Percentiles rank a stretch among this genome's conserved stretches.
These are phyloP conservation scores for Myotis yumanensis DNA, from an alignment of 2,113 vertebrate genomes.

Conservation along the genomic window DNA sequence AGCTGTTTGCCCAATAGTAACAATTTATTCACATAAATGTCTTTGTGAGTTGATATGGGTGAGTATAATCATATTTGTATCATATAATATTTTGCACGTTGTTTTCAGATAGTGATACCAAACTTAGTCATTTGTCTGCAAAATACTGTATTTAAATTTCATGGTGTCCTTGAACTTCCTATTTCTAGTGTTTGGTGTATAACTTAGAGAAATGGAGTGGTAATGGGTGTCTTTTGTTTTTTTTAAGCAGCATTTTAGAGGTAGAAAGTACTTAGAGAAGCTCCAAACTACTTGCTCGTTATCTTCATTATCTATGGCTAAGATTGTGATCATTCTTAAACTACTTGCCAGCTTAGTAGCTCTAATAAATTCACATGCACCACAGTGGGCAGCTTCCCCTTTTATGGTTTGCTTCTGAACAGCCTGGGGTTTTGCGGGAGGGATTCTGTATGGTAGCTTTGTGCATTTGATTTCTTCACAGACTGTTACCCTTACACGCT, in stretches of 20 bases:
- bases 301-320: neutral
- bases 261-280: neutral
- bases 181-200: slow-evolving; percentile 7
- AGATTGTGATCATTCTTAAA: slow-evolving; percentile 24
- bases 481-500: neutral
- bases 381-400: neutral
- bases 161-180: slow-evolving; percentile 29
- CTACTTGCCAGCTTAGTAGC: neutral
- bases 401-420: neutral
- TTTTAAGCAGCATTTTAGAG: neutral
- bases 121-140: slow-evolving; percentile 18
- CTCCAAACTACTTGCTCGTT: neutral
- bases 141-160: slow-evolving; percentile 19
- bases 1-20: neutral
- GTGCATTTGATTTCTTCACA: neutral
- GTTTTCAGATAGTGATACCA: slow-evolving; percentile 26
- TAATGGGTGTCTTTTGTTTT: neutral
- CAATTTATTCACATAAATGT: neutral
- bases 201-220: neutral
- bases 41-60: slow-evolving; percentile 26
- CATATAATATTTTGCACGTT: neutral
- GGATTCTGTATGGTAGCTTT: neutral
- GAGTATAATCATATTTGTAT: neutral
- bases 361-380: neutral
- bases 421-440: neutral